Evolutionary conservation across 2,797 vertebrate species (phyloP), one percentile per base, ranked within the genome.

Genomic region (Garrulus glandarius): DNA sequence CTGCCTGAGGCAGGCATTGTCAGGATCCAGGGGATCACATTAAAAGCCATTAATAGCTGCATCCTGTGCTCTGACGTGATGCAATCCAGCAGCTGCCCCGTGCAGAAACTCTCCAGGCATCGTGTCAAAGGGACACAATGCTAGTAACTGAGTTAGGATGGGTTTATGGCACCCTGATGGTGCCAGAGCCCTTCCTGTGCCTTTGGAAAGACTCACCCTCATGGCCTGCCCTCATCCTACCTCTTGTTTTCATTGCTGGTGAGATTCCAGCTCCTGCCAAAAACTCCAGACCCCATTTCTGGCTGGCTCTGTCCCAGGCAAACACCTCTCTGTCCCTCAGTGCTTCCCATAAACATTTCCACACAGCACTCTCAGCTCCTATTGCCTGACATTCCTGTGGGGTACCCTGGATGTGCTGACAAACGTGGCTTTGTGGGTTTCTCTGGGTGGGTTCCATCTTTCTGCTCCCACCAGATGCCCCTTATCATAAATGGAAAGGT

Each of bases 41-140:
- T 89, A 14, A 43, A 76, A 87, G 69, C 56, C 89, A 92, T 89
- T 89, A 96, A 95, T 86, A 94, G 84, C 72, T 94, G 15, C 23
- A 1, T 79, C 43, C 82, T 56, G 78, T 37, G 80, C 43, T 15
- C 29, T 89, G 91, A 50, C 37, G 1, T 83, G 91, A 91, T 71
- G 82, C 47, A 84, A 13, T 8, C 44, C 13, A 91, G 87, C 88
- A 93, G 93, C 92, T 97, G 96, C 39, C 60, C 63, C 2, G 0
- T 10, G 43, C 24, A 94, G 75, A 94, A 95, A 20, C 67, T 74
- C 88, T 86, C 19, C 55, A 64, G 74, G 91, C 67, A 87, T 70
- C 13, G 70, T 87, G 81, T 84, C 60, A 76, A 43, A 92, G 74
- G 81, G 41, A 88, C 80, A 59, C 65, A 43, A 29, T 24, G 88